Base-by-base conservation (phyloP, 2,888 invertebrate species). In the Nemoura dubitans region DNA sequence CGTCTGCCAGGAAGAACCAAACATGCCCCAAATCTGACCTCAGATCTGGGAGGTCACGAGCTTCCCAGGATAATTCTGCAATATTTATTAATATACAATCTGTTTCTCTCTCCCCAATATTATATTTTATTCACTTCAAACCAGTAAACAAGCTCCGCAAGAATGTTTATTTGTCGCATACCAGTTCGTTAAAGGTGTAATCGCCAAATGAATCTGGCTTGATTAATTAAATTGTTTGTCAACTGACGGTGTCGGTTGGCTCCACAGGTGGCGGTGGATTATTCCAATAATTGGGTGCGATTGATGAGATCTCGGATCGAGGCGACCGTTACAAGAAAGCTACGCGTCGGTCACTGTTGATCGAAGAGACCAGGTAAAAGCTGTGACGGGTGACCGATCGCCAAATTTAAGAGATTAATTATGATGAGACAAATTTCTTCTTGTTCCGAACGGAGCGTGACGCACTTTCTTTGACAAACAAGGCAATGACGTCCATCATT, bases 371-470 rank as follows among this genome's bases (percentile, higher is more conserved):
- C 36, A 36, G 59, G 59, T 59, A 59, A 21, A 10, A 3, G 59
- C 14, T 1, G 14, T 16, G 59, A 59, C 59, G 59, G 14, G 16
- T 59, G 59, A 59, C 21, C 59, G 59, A 59, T 59, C 59, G 21
- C 59, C 59, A 59, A 21, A 59, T 59, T 59, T 59, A 59, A 3
- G 10, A 59, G 59, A 59, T 59, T 59, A 59, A 59, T 59, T 59
- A 59, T 59, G 59, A 59, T 59, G 59, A 59, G 59, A 59, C 59
- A 59, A 59, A 59, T 59, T 59, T 59, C 59, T 59, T 59, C 59
- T 59, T 21, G 59, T 10, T 21, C 2, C 16, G 59, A 59, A 59
- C 6, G 59, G 14, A 59, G 59, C 59, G 59, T 59, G 59, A 59
- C 59, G 59, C 59, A 59, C 16, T 59, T 59, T 59, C 21, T 21